phyloP scores from a whole-genome alignment of 37 sponge, comb jelly and placozoan genomes.

The Aphrocallistes beatrix region DNA sequence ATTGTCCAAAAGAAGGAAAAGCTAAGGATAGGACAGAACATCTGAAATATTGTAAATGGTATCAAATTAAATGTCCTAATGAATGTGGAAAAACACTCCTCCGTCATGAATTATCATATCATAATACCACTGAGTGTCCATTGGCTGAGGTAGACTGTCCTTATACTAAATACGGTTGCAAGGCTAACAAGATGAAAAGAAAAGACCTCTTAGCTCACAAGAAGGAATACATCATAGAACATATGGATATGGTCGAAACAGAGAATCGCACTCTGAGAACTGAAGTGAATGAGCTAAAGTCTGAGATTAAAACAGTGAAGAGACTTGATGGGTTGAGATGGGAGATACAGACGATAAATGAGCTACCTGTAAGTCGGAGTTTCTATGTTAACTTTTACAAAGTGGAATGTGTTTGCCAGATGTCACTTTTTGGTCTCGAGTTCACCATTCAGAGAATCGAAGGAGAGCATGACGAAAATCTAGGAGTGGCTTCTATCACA shows the following conservation, averaged over 20 bases:
- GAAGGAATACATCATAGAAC: neutral
- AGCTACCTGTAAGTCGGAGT: neutral
- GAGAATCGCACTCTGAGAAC: neutral
- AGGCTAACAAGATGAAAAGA: neutral
- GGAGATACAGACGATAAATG: neutral
- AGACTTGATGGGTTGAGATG: neutral
- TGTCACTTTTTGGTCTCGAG: neutral
- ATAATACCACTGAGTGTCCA: neutral
- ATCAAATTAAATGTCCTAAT: neutral
- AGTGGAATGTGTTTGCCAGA: neutral
- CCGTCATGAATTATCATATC: neutral
- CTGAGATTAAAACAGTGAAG: neutral
- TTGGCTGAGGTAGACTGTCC: neutral
- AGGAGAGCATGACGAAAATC: neutral
- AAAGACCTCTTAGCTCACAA: slow-evolving; percentile 7
- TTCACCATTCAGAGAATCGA: neutral
- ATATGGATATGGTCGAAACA: neutral
- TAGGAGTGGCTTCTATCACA: neutral
- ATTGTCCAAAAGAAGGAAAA: neutral
- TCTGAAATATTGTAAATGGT: neutral
- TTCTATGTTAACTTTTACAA: slow-evolving; percentile 2
- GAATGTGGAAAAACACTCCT: neutral
- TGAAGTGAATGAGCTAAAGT: neutral
- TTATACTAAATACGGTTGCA: neutral
- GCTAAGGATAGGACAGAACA: neutral